Percentiles rank a stretch among this genome's conserved stretches.
Evolutionary conservation across 2,797 vertebrate species (phyloP).

Genomic region (Acanthurus leucopareius): DNA sequence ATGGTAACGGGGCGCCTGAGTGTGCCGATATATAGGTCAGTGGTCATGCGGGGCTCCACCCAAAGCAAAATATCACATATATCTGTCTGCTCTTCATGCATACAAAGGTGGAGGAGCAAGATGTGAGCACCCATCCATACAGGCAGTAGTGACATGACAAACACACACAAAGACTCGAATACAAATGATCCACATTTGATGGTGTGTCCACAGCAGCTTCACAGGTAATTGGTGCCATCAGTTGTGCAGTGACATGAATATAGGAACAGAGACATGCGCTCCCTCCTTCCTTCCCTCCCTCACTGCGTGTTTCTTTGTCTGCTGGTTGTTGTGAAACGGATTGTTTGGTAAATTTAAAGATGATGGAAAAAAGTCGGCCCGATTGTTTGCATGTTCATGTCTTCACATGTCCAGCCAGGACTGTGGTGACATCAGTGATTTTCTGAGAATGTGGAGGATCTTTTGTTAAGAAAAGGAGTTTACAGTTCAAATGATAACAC

Average conservation of each 20-base stretch:
- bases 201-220: constrained; percentile 50
- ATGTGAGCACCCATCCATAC: constrained; percentile 10
- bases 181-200: constrained; percentile 70
- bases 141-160: constrained; percentile 27
- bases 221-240: constrained; percentile 69
- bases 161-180: constrained; percentile 50
- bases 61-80: constrained; percentile 62
- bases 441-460: constrained; percentile 6
- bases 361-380: constrained; percentile 24
- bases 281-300: neutral
- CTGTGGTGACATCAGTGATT: constrained; percentile 16
- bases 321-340: constrained; percentile 20
- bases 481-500: no score
- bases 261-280: constrained; percentile 23
- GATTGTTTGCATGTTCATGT: constrained; percentile 34
- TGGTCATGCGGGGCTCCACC: constrained; percentile 67
- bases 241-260: constrained; percentile 61
- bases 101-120: constrained; percentile 47
- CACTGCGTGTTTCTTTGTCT: constrained; percentile 44
- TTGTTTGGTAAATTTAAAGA: constrained; percentile 11
- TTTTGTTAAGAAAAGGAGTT: neutral
- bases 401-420: neutral
- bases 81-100: constrained; percentile 51
- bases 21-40: constrained; percentile 80
- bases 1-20: constrained; percentile 70